Percentiles rank a stretch among this genome's conserved stretches.
Evolutionary conservation across 2,113 vertebrate species (phyloP).

Genomic region (Alosa alosa): DNA sequence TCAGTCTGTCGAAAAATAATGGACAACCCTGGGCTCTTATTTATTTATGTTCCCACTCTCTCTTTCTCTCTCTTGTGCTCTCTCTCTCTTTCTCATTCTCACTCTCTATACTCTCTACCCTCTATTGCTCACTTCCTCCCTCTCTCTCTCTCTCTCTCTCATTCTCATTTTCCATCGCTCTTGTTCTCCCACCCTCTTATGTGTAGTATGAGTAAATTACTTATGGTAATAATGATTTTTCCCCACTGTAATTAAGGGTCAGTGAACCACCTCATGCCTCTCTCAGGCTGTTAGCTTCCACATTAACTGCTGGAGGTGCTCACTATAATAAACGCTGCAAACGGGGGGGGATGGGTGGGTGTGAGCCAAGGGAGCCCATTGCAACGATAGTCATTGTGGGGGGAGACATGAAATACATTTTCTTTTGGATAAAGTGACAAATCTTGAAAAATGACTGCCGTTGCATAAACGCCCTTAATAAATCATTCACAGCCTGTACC

Average conservation of each 20-base stretch:
- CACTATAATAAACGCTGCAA: neutral
- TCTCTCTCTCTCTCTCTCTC: neutral
- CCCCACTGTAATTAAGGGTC: conserved; percentile 17
- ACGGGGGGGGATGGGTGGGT: neutral
- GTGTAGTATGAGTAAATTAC: conserved; percentile 13
- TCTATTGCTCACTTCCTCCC: neutral
- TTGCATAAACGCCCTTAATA: conserved; percentile 26
- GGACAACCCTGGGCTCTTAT: neutral
- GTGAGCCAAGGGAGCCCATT: neutral
- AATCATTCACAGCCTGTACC: conserved; percentile 20
- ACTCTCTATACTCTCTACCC: no score
- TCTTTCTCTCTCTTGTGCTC: neutral
- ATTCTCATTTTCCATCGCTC: neutral
- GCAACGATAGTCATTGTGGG: conserved; percentile 15
- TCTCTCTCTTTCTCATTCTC: neutral
- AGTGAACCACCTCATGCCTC: conserved; percentile 12
- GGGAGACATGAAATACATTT: neutral
- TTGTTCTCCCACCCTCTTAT: neutral
- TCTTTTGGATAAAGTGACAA: neutral
- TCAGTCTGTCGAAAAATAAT: neutral
- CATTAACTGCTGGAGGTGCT: neutral
- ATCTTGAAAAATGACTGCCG: conserved; percentile 37
- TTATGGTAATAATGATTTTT: conserved; percentile 19
- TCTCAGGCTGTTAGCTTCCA: neutral
- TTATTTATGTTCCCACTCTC: neutral